Evolutionary conservation across 1,140 invertebrate genomes (phyloP), one percentile per base, ranked within the genome.

Genomic region (Cydia pomonella): DNA sequence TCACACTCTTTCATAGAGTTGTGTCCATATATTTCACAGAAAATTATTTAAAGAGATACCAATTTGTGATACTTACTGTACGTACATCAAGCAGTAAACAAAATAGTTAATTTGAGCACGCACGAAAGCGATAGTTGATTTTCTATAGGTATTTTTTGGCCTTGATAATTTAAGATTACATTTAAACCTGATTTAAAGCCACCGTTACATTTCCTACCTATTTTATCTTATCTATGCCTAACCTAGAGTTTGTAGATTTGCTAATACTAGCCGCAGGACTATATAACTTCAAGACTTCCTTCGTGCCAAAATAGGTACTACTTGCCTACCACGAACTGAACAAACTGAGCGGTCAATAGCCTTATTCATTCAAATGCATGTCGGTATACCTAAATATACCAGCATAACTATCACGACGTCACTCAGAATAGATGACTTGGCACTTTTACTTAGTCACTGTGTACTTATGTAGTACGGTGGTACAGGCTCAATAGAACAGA

Each of bases 281-380:
- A 23, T 23, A 59, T 53, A 53, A 18, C 50, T 53, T 12, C 18
- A 59, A 23, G 21, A 59, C 53, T n/a, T 53, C 16, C n/a, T 53
- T 53, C n/a, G 50, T 18, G n/a, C n/a, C 41, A 7, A 44, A 44
- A 44, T 16, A 59, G 9, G 21, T 59, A 59, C 53, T 59, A 59
- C 53, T 59, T 59, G 6, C 21, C 53, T 59, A 23, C 6, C 53
- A 23, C 50, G 41, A 33, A 41, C 33, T 69, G 29, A 69, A 23
- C 50, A 69, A 33, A 41, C 33, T 69, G 29, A 69, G n/a, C 72
- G 47, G 72, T 25, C 72, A 73, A 25, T 53, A 33, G 29, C 64
- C 64, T 69, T 29, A 18, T 33, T 38, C 10, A 18, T 33, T 38
- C 10, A 33, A 29, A 38, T 69, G n/a, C 64, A 66, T 27, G 25